Evolutionary conservation across 2,888 invertebrate species (phyloP), one percentile per base, ranked within the genome.

Genomic region (Dicyrtoma fusca): DNA sequence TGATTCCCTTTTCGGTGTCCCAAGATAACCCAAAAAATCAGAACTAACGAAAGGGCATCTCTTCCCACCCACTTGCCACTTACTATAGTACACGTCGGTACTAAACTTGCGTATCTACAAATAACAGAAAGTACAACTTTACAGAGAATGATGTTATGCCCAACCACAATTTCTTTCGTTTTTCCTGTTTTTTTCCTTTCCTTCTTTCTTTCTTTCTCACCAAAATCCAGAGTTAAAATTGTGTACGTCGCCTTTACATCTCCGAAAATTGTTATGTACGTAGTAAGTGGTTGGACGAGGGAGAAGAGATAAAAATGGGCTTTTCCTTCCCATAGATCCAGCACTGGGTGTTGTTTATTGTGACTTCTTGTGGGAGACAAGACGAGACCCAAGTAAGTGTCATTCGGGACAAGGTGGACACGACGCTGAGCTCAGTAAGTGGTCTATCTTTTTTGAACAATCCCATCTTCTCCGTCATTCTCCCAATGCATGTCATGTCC

Each of bases 321-420:
- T 53, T 23, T 53, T 68, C 45, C 45, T 69, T 53, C 47, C 42
- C 51, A 34, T 44, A 62, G 34, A 34, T 34, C 34, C 8, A 8
- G 70, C 42, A 62, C 49, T 62, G 69, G 69, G 69, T 69, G 63
- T 70, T 70, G 70, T 70, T 70, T 70, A 70, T 70, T 70, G 70
- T 70, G 70, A 63, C 70, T 71, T 71, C 55, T 71, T 71, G 71
- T 71, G 63, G 71, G 71, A 62, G 64, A 71, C 62, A 61, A 61
- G 17, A 45, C 19, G 45, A 63, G 61, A 34, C 34, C 61, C 61
- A 61, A 61, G 61, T 61, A 61, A 61, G 61, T 61, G 61, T 61
- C 61, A 61, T 34, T 61, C 17, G 61, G 61, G 42, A 61, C 61
- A 61, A 61, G 61, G 61, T 61, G 61, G 61, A 42, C 61, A 61